Conservation (phyloP, 2,797 vertebrate species). For the Otolemur crassicaudatus region DNA sequence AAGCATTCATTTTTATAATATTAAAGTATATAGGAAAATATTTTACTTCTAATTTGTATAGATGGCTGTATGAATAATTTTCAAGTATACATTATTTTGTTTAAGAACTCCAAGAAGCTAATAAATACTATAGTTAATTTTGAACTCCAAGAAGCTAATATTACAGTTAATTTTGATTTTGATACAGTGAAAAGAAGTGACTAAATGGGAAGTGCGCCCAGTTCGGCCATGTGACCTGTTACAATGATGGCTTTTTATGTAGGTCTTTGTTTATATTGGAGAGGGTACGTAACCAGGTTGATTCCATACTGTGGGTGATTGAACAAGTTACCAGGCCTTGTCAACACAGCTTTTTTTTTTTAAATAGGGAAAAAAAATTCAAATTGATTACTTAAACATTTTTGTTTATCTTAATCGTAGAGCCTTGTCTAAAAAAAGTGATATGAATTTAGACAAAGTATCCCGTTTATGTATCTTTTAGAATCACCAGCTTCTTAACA, state of each 20-base stretch:
- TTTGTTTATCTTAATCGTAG: slow-evolving; percentile 23
- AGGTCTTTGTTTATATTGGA: background rate
- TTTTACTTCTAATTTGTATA: slow-evolving; percentile 1
- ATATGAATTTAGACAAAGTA: background rate
- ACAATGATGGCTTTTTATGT: background rate
- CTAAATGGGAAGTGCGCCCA: background rate
- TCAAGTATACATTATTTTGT: background rate
- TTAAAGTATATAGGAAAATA: background rate
- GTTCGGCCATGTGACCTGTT: background rate
- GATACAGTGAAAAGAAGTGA: background rate
- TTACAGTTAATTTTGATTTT: slow-evolving; percentile 24
- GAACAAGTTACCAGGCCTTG: background rate
- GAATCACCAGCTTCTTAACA: background rate
- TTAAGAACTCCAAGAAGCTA: slow-evolving; percentile 47
- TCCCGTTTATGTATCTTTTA: background rate
- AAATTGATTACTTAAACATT: background rate
- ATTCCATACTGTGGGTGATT: slow-evolving; percentile 45
- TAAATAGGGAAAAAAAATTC: slow-evolving; percentile 12
- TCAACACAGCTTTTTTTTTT: background rate
- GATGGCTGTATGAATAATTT: background rate
- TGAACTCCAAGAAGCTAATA: slow-evolving; percentile 8
- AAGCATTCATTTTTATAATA: slow-evolving; percentile 34
- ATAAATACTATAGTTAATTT: slow-evolving; percentile 23
- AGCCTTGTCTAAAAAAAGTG: background rate
- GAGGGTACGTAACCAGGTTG: background rate